These are phyloP conservation scores for Ricordea florida DNA, from an alignment of 92 coral and sea anemone genomes.

Conservation along the genomic window DNA sequence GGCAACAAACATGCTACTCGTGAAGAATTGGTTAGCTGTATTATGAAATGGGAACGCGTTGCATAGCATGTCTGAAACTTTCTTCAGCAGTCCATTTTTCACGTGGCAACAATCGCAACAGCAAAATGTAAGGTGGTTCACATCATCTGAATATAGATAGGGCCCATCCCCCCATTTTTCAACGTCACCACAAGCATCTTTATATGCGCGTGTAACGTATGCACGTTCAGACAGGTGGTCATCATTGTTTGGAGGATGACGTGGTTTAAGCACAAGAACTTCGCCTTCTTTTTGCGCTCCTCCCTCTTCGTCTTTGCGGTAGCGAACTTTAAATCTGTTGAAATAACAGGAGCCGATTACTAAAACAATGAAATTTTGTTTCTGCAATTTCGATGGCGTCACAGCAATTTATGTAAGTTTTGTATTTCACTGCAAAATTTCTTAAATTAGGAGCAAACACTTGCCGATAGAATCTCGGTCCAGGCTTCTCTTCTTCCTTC, in stretches of 20 bases:
- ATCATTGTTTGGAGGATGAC: constrained; percentile 32
- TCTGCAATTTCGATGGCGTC: too few species aligned
- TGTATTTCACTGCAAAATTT: too few species aligned
- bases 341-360: not conserved
- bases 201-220: constrained; percentile 6
- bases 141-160: constrained; percentile 15
- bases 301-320: not conserved
- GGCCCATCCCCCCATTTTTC: constrained; percentile 37
- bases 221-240: too few species aligned
- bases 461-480: not conserved
- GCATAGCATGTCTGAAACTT: constrained; percentile 2
- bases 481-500: constrained; percentile 5
- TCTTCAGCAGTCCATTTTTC: not conserved
- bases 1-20: constrained; percentile 22
- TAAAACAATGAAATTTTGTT: not conserved
- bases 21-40: constrained; percentile 34
- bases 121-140: constrained; percentile 30
- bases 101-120: constrained; percentile 40
- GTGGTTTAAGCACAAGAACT: constrained; percentile 15
- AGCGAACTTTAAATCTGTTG: constrained; percentile 29
- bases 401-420: too few species aligned
- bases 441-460: not conserved
- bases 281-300: constrained; percentile 40
- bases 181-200: constrained; percentile 4
- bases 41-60: constrained; percentile 21